These are phyloP conservation scores for Habrosyne pyritoides DNA, from an alignment of 2,888 invertebrate species.

Conservation along the genomic window DNA sequence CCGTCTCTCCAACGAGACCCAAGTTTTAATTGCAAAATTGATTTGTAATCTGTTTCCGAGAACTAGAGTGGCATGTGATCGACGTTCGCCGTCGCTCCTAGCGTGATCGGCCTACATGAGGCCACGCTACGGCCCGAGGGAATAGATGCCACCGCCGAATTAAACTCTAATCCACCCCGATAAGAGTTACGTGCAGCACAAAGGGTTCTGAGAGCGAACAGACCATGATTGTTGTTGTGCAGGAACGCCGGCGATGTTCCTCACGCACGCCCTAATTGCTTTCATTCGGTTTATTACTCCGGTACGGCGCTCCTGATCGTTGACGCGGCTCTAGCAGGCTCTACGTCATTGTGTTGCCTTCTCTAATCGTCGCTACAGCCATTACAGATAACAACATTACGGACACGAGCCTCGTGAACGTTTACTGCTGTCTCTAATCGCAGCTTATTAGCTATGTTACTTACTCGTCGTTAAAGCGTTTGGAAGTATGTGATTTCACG, in stretches of 20 bases:
- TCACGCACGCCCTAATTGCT: constrained; percentile 26
- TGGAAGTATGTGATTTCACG: background rate
- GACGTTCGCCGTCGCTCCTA: constrained; percentile 17
- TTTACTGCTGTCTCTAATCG: background rate
- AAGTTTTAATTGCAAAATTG: constrained; percentile 42
- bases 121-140: background rate
- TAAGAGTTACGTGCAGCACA: background rate
- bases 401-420: background rate
- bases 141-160: background rate
- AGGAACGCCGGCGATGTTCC: background rate
- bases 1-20: constrained; percentile 9
- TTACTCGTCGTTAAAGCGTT: background rate
- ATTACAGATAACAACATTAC: background rate
- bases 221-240: background rate
- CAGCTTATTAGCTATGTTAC: background rate
- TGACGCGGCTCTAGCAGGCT: background rate
- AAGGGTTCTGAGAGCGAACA: background rate
- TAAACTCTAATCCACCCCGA: background rate
- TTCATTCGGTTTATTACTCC: constrained; percentile 27
- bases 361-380: background rate
- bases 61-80: constrained; percentile 29
- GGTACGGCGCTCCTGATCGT: constrained; percentile 15
- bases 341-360: background rate
- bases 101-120: constrained; percentile 13
- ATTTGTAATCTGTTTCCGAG: constrained; percentile 36